Evolutionary conservation across 2,797 vertebrate species (phyloP).

Genomic region (Silurus lanzhouensis): DNA sequence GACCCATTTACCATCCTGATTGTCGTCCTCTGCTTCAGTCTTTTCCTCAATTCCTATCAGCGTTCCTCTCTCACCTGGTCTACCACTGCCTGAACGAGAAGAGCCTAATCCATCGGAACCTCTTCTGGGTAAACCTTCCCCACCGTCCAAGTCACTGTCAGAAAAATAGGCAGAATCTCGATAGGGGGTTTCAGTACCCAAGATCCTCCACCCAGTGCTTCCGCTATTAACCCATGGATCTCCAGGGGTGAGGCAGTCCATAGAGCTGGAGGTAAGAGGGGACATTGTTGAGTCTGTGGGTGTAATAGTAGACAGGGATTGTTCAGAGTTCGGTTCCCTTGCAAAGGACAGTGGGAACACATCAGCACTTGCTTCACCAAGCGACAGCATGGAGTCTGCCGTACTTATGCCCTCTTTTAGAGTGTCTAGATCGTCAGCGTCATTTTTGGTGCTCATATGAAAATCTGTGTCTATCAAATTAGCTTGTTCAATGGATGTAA

Average conservation of each 20-base stretch:
- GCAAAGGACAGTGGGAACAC: constrained; percentile 58
- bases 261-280: constrained; percentile 76
- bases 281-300: constrained; percentile 78
- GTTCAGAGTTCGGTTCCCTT: constrained; percentile 72
- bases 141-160: constrained; percentile 79
- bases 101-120: constrained; percentile 65
- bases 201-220: constrained; percentile 74
- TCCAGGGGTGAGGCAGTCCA: constrained; percentile 82
- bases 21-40: constrained; percentile 73
- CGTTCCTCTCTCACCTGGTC: constrained; percentile 71
- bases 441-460: constrained; percentile 1
- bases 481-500: constrained; percentile 8
- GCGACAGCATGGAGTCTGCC: constrained; percentile 45
- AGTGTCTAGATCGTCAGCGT: constrained; percentile 36
- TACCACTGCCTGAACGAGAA: constrained; percentile 67
- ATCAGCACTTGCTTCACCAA: constrained; percentile 46
- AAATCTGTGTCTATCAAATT: constrained; percentile 18
- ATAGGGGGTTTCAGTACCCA: constrained; percentile 83
- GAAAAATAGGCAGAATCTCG: constrained; percentile 88
- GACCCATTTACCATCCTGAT: constrained; percentile 51
- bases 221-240: constrained; percentile 76
- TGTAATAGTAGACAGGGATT: constrained; percentile 68
- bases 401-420: constrained; percentile 24
- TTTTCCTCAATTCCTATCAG: constrained; percentile 79
- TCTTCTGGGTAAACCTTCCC: constrained; percentile 72